These are phyloP conservation scores for Adineta ricciae DNA, from an alignment of 2,888 invertebrate genomes.

Conservation along the genomic window DNA sequence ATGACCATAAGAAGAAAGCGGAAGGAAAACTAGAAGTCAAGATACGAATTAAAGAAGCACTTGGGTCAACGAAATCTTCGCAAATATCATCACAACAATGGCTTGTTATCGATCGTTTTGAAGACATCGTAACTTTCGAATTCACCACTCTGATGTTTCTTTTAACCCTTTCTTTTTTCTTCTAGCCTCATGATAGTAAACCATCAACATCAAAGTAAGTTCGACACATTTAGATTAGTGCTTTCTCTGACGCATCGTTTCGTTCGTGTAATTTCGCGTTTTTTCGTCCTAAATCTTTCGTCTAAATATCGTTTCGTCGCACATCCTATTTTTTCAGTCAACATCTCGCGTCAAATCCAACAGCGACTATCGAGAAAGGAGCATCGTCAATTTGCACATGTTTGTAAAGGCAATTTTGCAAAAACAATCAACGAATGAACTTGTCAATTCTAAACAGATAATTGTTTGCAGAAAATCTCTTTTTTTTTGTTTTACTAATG, in stretches of 20 bases:
- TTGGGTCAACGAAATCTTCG: conserved; percentile 60
- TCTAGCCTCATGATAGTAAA: background rate
- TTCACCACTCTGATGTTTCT: background rate
- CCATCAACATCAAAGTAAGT: background rate
- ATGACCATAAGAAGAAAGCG: conserved; percentile 70
- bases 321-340: background rate
- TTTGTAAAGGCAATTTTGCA: background rate
- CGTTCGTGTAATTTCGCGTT: background rate
- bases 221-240: too few relatives aligned
- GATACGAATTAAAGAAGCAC: conserved; percentile 73
- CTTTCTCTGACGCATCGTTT: too few relatives aligned
- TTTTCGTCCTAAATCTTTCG: background rate
- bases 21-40: conserved; percentile 84
- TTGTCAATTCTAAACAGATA: background rate
- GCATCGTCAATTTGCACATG: conserved; percentile 1
- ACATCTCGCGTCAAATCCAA: background rate
- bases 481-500: background rate
- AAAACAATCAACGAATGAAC: background rate
- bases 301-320: background rate
- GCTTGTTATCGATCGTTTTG: conserved; percentile 63
- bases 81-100: conserved; percentile 80
- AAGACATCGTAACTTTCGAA: background rate
- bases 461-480: background rate
- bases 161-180: background rate
- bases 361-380: background rate